Evolutionary conservation across 1,140 invertebrate species (phyloP).

Genomic region (Macrobrachium nipponense): DNA sequence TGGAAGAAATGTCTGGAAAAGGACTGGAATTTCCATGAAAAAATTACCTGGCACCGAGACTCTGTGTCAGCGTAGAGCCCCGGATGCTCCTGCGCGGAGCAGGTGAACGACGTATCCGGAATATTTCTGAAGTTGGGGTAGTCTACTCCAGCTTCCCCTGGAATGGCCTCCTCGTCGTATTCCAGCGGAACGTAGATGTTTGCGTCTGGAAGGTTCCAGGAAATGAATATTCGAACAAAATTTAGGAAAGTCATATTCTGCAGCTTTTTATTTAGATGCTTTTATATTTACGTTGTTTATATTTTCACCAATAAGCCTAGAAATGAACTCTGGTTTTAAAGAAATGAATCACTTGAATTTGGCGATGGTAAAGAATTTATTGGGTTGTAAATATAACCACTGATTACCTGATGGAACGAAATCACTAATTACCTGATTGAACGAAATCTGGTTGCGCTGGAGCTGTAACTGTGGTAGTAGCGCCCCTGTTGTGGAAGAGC

Average conservation of each 20-base stretch:
- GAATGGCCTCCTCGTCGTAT: conserved; percentile 65
- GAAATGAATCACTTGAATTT: no score
- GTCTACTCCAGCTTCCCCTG: conserved; percentile 70
- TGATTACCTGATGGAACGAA: background rate
- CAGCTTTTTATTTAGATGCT: no score
- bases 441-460: conserved; percentile 59
- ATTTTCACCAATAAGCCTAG: no score
- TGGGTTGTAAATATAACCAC: background rate
- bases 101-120: conserved; percentile 69
- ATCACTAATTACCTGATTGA: conserved; percentile 46
- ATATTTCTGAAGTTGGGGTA: conserved; percentile 69
- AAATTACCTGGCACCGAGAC: conserved; percentile 70
- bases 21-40: no score
- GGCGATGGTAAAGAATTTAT: no score
- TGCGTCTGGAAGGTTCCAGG: conserved; percentile 15
- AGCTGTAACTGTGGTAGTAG: conserved; percentile 48
- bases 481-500: conserved; percentile 37
- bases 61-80: conserved; percentile 71
- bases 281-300: no score
- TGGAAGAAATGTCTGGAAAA: no score
- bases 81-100: conserved; percentile 68
- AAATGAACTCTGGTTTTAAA: no score
- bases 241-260: background rate
- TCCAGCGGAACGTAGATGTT: conserved; percentile 63
- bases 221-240: background rate